Evolutionary conservation across 1,140 invertebrate species (phyloP).

Genomic region (Watersipora subatra): DNA sequence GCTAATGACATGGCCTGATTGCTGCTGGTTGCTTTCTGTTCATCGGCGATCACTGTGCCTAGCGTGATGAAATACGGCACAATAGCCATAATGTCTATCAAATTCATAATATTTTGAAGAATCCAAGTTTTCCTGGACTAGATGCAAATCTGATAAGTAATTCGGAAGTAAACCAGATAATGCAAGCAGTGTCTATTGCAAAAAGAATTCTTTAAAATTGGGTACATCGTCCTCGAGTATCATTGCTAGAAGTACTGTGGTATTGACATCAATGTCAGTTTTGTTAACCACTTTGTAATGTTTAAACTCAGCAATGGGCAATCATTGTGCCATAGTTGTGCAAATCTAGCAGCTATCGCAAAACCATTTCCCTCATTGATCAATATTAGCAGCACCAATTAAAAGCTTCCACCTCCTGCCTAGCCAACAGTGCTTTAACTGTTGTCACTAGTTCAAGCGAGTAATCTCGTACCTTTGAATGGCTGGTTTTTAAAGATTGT

Average conservation of each 20-base stretch:
- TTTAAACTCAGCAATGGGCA: conserved; percentile 98
- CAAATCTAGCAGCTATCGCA: no score
- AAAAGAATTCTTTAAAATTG: conserved; percentile 39
- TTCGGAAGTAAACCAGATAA: conserved; percentile 86
- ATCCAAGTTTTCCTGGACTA: conserved; percentile 93
- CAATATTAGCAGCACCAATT: no score
- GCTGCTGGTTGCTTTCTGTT: conserved; percentile 38
- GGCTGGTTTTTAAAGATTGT: no score
- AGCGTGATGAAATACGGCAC: conserved; percentile 99
- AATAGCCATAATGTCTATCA: conserved; percentile 96
- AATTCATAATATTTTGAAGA: conserved; percentile 99
- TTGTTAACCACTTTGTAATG: conserved; percentile 57
- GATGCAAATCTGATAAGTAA: conserved; percentile 93
- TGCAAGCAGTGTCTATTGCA: conserved; percentile 39
- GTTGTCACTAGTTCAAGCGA: no score
- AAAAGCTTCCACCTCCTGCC: no score
- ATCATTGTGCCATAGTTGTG: no score
- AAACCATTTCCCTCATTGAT: no score
- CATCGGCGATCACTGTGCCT: conserved; percentile 90
- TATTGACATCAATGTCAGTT: conserved; percentile 17
- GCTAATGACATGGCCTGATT: conserved; percentile 41
- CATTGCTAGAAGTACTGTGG: conserved; percentile 12
- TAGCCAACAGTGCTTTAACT: no score
- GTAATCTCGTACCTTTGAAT: no score
- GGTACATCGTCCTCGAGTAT: conserved; percentile 40